A percentile compares a stretch with the other conserved stretches of the same genome.
These are phyloP conservation scores for Dromas ardeola DNA, from an alignment of 2,113 vertebrate species.

Conservation along the genomic window DNA sequence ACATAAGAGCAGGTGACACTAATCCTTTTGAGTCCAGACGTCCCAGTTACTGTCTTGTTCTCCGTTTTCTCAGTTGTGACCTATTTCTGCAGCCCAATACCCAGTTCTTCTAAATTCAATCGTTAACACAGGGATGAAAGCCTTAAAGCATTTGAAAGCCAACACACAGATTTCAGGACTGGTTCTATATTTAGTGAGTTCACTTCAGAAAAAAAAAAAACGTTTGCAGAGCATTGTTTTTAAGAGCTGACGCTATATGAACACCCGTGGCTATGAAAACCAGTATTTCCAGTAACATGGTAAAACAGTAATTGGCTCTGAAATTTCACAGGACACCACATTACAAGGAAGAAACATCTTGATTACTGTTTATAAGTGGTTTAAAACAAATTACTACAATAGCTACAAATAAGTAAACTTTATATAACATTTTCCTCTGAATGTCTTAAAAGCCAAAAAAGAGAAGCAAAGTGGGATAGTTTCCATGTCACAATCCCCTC, in stretches of 20 bases:
- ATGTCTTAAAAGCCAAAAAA: background rate
- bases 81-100: slow-evolving; percentile 4
- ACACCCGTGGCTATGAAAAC: background rate
- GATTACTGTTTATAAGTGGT: background rate
- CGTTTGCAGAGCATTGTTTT: background rate
- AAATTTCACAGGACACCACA: background rate
- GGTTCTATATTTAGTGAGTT: background rate
- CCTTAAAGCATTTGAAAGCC: background rate
- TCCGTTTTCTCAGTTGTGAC: background rate
- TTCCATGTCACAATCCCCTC: background rate
- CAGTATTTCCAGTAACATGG: background rate
- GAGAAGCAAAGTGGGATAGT: background rate
- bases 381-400: slow-evolving; percentile 8
- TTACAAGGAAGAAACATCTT: background rate
- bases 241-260: background rate
- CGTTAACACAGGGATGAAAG: background rate
- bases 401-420: background rate
- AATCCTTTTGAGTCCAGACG: background rate
- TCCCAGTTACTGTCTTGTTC: background rate
- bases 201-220: background rate
- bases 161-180: background rate
- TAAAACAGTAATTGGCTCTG: background rate
- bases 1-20: background rate
- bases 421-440: background rate
- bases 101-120: background rate